phyloP scores from a whole-genome alignment of 2,888 invertebrate genomes.

The Ametastegia equiseti region DNA sequence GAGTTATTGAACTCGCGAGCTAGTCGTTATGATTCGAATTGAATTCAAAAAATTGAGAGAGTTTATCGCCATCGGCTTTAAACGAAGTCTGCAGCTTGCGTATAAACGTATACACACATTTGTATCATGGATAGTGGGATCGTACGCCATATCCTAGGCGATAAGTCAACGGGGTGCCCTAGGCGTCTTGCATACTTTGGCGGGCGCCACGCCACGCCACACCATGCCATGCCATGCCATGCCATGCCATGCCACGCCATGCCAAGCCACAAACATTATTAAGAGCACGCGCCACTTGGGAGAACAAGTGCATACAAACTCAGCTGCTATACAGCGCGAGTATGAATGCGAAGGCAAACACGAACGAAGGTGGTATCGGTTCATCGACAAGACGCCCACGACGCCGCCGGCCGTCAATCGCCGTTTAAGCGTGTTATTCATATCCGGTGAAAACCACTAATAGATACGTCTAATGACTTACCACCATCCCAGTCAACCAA shows the following conservation, averaged over 20 bases:
- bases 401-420: conserved; percentile 44
- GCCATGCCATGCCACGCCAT: no score
- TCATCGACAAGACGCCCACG: conserved; percentile 48
- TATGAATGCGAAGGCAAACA: conserved; percentile 8
- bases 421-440: conserved; percentile 40
- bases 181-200: conserved; percentile 42
- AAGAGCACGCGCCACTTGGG: conserved; percentile 46
- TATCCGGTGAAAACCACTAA: conserved; percentile 45
- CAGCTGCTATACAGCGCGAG: conserved; percentile 19
- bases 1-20: background rate
- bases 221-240: background rate
- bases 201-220: conserved; percentile 28
- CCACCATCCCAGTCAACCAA: conserved; percentile 3
- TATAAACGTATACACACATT: background rate
- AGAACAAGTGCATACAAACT: conserved; percentile 40
- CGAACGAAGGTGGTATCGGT: conserved; percentile 40
- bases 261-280: conserved; percentile 40
- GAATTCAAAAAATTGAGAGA: conserved; percentile 1
- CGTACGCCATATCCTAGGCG: conserved; percentile 27
- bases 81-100: background rate
- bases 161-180: conserved; percentile 48
- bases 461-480: conserved; percentile 45
- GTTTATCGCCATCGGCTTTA: background rate
- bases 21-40: conserved; percentile 6
- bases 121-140: conserved; percentile 7